phyloP scores from a whole-genome alignment of 2,113 vertebrate species.

The Myiopsitta monachus region DNA sequence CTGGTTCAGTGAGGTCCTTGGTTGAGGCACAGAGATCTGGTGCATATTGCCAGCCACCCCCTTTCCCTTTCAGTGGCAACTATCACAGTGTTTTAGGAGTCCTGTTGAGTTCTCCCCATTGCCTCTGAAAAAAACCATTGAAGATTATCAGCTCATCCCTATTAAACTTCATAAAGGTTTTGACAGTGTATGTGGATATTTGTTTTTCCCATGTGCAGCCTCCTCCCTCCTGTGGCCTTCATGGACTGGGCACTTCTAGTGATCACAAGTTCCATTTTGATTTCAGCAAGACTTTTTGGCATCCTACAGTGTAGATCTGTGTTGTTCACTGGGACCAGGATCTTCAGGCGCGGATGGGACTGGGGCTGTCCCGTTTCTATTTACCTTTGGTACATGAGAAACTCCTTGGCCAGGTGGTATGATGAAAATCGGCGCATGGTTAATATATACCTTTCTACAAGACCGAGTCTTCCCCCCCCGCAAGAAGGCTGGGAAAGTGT shows the following conservation, averaged over 20 bases:
- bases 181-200: neutral
- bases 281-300: neutral
- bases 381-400: neutral
- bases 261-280: neutral
- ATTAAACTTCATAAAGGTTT: neutral
- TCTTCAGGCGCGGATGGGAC: neutral
- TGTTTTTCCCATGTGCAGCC: neutral
- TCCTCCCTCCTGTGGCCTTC: neutral
- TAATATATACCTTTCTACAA: neutral
- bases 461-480: neutral
- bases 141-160: neutral
- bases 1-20: neutral
- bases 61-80: neutral
- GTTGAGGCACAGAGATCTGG: neutral
- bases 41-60: neutral
- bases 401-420: neutral
- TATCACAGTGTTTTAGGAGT: neutral
- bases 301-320: neutral
- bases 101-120: neutral
- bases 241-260: neutral
- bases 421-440: neutral
- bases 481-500: neutral
- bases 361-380: neutral
- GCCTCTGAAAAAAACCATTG: neutral
- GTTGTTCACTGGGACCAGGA: neutral